Conservation (phyloP, 2,797 vertebrate genomes). For the Fistularia commersonii region DNA sequence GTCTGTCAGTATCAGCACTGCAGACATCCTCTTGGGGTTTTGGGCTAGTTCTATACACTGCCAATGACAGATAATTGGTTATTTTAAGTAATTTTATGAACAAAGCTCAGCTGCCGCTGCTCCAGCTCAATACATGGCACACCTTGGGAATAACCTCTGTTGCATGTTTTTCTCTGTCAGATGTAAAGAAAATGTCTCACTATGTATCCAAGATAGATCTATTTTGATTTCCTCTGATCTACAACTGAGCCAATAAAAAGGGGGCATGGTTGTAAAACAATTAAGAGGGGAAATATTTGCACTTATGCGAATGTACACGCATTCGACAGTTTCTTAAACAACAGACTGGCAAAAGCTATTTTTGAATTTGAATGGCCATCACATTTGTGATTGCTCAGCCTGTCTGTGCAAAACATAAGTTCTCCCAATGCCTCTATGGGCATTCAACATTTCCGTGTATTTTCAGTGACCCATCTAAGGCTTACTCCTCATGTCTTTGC, state of each 20-base stretch:
- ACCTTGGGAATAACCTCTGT: constrained; percentile 73
- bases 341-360: background rate
- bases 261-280: constrained; percentile 14
- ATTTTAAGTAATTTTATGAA: constrained; percentile 79
- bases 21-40: constrained; percentile 67
- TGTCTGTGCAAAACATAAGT: too few relatives aligned
- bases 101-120: constrained; percentile 75
- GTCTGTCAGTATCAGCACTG: constrained; percentile 71
- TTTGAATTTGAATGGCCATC: too few relatives aligned
- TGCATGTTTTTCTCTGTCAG: constrained; percentile 52
- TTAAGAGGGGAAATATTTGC: constrained; percentile 7
- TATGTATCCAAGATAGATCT: constrained; percentile 42
- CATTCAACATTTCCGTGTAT: too few relatives aligned
- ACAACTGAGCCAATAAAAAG: constrained; percentile 20
- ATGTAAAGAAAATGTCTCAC: constrained; percentile 53
- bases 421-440: too few relatives aligned
- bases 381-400: too few relatives aligned
- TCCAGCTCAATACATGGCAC: constrained; percentile 75
- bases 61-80: constrained; percentile 79
- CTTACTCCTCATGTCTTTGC: too few relatives aligned
- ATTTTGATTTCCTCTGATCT: constrained; percentile 55
- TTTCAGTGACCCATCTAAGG: too few relatives aligned
- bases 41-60: constrained; percentile 62
- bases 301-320: background rate
- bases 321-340: background rate